A percentile compares a stretch with the other conserved stretches of the same genome.
Evolutionary conservation across 2,888 invertebrate genomes (phyloP).

Genomic region (Resseliella maxima): DNA sequence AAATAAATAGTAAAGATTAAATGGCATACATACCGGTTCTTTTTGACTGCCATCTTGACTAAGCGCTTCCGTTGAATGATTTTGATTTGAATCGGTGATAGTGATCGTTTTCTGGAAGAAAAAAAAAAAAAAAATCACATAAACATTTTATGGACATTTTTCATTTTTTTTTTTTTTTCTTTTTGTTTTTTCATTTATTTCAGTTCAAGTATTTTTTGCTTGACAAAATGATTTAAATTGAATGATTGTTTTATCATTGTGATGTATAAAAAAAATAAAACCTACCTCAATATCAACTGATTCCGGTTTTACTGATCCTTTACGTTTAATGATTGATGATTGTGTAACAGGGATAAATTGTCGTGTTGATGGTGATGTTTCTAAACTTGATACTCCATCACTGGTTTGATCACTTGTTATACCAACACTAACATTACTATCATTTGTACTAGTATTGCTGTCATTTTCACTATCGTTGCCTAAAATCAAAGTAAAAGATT

Average conservation of each 20-base stretch:
- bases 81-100: conserved; percentile 64
- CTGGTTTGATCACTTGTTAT: background rate
- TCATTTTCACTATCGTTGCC: conserved; percentile 9
- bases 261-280: background rate
- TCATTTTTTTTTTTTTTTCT: conserved; percentile 13
- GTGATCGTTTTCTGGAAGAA: conserved; percentile 55
- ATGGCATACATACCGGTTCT: conserved; percentile 74
- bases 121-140: background rate
- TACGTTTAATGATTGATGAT: conserved; percentile 27
- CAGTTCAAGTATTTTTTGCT: too few species aligned
- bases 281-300: conserved; percentile 25
- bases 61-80: conserved; percentile 78
- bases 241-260: background rate
- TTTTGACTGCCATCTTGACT: conserved; percentile 81
- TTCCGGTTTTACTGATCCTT: conserved; percentile 27
- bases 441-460: conserved; percentile 29
- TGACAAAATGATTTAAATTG: too few species aligned
- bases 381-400: background rate
- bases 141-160: background rate
- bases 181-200: background rate
- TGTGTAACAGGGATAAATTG: conserved; percentile 20
- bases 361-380: conserved; percentile 35
- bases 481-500: background rate
- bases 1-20: background rate
- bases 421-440: background rate